Base-by-base conservation (phyloP, 2,888 invertebrate genomes). In the Monochamus alternatus region DNA sequence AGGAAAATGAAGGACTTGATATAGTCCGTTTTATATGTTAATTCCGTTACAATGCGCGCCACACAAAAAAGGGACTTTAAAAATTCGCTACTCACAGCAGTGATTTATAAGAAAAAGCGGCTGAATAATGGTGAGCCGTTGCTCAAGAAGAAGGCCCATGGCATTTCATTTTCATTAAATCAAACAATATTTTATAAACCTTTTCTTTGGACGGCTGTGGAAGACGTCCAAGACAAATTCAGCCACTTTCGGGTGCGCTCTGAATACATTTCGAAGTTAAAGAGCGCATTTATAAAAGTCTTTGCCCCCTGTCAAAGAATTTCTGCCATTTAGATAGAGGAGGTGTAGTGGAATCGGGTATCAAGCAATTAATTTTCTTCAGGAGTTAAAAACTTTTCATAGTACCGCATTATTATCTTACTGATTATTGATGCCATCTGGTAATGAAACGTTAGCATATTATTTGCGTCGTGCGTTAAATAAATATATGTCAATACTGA, bases 141-240 rank as follows among this genome's bases (percentile, higher is more conserved):
- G 81, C 80, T 82, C 81, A 81, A 76, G 73, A 65, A 78, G 82
- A 83, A 81, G 79, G 81, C 78, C 81, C 76, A 78, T 81, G 84
- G 81, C 83, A 81, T 84, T 85, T 83, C 85, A 81, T 85, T 85
- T 85, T 86, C 86, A 86, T 86, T 86, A 86, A 86, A 86, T 86
- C 86, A 86, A 84, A 86, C 85, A 85, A 86, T 86, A 86, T 86
- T 84, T 86, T 86, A 86, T 85, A 84, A 85, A 84, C 85, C 84
- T 85, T 85, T 83, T 81, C 81, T 84, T 78, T 80, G 81, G 83
- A 81, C 81, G 78, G 80, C 85, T 86, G 86, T 79, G 77, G 81
- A 83, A 82, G 85, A 86, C 86, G 84, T 78, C 78, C 63, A 83
- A 86, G 85, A 86, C 85, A 86, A 86, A 86, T 86, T 85, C 81